phyloP scores from a whole-genome alignment of 1,140 invertebrate species.

The Halotydeus destructor region DNA sequence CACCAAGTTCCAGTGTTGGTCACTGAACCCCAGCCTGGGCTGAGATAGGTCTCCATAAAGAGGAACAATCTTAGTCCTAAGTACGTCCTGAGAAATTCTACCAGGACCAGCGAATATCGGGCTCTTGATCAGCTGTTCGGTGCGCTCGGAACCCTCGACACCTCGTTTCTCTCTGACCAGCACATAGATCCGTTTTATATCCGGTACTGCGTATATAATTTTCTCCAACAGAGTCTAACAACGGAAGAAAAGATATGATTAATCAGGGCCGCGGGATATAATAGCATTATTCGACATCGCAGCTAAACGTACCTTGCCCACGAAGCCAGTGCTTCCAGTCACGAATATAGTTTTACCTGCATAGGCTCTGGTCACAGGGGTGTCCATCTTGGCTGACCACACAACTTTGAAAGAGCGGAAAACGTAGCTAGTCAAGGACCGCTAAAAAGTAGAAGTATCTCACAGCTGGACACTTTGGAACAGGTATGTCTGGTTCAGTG shows the following conservation, averaged over 20 bases:
- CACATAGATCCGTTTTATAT: constrained; percentile 36
- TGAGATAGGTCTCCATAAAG: constrained; percentile 75
- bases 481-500: no score
- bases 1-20: constrained; percentile 44
- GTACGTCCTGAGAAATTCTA: constrained; percentile 43
- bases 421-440: no score
- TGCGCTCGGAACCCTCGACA: constrained; percentile 3
- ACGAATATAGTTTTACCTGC: constrained; percentile 42
- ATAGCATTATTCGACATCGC: no score
- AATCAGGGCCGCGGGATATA: no score
- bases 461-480: no score
- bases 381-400: no score
- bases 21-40: constrained; percentile 60
- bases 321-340: constrained; percentile 41
- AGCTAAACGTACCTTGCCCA: constrained; percentile 52
- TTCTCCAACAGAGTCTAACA: constrained; percentile 29
- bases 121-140: constrained; percentile 4
- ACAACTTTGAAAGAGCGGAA: no score
- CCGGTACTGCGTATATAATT: constrained; percentile 27
- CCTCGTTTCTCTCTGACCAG: constrained; percentile 36
- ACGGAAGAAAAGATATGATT: not conserved
- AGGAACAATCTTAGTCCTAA: constrained; percentile 49
- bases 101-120: constrained; percentile 26
- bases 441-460: no score
- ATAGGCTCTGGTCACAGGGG: constrained; percentile 30